Evolutionary conservation across 2,797 vertebrate genomes (phyloP), one percentile per base, ranked within the genome.

Genomic region (Coranthus polyacanthus): DNA sequence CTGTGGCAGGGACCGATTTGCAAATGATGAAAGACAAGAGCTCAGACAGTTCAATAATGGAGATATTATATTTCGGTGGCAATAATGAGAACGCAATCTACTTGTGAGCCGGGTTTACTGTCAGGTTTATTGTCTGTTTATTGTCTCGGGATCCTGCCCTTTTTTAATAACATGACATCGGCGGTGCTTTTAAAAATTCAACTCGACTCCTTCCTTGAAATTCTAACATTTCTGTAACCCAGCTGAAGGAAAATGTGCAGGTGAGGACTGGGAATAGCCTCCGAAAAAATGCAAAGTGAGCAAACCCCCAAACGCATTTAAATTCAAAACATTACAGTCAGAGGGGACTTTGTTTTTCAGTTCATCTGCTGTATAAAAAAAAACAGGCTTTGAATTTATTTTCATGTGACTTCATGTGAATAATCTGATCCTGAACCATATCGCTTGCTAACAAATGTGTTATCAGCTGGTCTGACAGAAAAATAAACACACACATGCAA

Each of bases 131-230:
- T 81, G 68, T 69, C 60, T 57, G 75, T 63, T 78, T 72, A 82
- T 67, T 79, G 67, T 77, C 79, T 59, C 54, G 68, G 81, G 81
- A 77, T 38, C 49, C n/a, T 26, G 41, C 29, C 20, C 17, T 56
- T 65, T 73, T 82, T 81, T 83, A 82, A 83, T 78, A 82, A 81
- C 68, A 60, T 49, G 62, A 65, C 79, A 77, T 79, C 52, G 57
- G 60, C 78, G 45, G 52, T 18, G 54, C 49, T 39, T 61, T 65
- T 75, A 55, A 82, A 86, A 79, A 83, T 81, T 81, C 53, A 69
- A 54, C 57, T 51, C 69, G 62, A 81, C 67, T 52, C 74, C 56
- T 77, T 70, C 47, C 50, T 68, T 41, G 44, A 66, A 22, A 74
- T 24, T 42, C 15, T 22, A 43, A 54, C 12, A 64, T 26, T 47